Conservation (phyloP, 2,888 invertebrate species). For the Noctua janthe region DNA sequence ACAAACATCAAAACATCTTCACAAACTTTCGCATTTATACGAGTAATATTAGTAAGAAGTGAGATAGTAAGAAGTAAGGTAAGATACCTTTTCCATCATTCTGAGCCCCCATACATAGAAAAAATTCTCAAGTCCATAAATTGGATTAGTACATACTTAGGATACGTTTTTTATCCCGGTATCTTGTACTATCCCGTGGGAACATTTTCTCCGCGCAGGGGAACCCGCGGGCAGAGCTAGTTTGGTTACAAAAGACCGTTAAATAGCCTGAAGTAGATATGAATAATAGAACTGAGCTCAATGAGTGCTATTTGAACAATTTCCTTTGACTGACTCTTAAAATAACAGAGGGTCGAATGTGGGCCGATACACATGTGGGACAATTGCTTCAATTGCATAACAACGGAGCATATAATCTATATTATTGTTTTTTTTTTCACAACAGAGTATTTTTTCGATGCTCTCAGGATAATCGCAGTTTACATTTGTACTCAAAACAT, state of each 20-base stretch:
- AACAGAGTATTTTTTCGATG: background rate
- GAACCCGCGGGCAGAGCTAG: background rate
- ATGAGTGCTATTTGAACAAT: constrained; percentile 46
- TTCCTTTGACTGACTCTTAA: constrained; percentile 46
- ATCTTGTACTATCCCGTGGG: background rate
- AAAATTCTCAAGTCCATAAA: too few species aligned
- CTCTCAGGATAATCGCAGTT: too few species aligned
- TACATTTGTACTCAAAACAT: too few species aligned
- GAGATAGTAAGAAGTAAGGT: too few species aligned
- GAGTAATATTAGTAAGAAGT: too few species aligned
- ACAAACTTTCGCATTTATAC: too few species aligned
- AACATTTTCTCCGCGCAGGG: background rate
- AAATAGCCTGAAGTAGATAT: background rate
- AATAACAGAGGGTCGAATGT: constrained; percentile 47
- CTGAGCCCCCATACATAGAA: too few species aligned
- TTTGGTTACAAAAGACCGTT: background rate
- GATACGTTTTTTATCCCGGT: background rate
- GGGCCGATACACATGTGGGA: constrained; percentile 38
- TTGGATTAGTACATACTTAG: too few species aligned
- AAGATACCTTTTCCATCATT: too few species aligned
- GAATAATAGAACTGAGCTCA: constrained; percentile 34
- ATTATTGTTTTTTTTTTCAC: background rate
- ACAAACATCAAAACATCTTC: too few species aligned
- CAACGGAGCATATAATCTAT: background rate
- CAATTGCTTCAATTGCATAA: constrained; percentile 51